Base-by-base conservation (phyloP, 2,113 vertebrate genomes). In the Bungarus multicinctus region DNA sequence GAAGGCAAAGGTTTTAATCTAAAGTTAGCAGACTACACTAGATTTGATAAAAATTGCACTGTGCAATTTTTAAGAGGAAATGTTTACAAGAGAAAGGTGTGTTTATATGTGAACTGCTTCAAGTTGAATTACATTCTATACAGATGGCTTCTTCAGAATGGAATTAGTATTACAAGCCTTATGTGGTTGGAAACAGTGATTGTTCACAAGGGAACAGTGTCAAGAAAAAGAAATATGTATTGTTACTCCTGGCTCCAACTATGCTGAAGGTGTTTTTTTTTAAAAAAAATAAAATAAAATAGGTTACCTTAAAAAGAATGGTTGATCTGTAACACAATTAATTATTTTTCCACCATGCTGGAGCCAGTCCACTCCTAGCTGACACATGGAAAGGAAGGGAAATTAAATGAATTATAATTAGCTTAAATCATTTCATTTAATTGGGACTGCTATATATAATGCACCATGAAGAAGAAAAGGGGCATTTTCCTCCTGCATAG, bases 11-110 rank as follows among this genome's bases (percentile, higher is more conserved):
- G 55, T 55, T 85, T 93, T 64, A 92, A 69, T 88, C 93, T 92
- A 94, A 95, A 95, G 92, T 94, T 87, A 90, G 92, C 94, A 94
- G 94, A 95, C 94, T 93, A 95, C 14, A 39, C 88, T 55, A 89
- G 95, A 92, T 96, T 57, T 89, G 94, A 93, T 87, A 87, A 30
- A n/a, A n/a, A n/a, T n/a, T n/a, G n/a, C n/a, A 53, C 74, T 58
- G 30, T 85, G 43, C 47, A 54, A 92, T 92, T 45, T 92, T 58
- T 90, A 43, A 52, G 30, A n/a, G 39, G 50, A 57, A 47, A 85
- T 45, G 43, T 92, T 91, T 55, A 47, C 87, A 12, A 55, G 30
- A 53, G 39, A 34, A 55, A 16, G 30, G 4, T 81, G 43, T 92
- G n/a, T 30, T 14, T 90, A 25, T 50, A 6, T 18, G 34, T 81